Evolutionary conservation across 2,888 invertebrate species (phyloP), one percentile per base, ranked within the genome.

Genomic region (Rhamnusium bicolor): DNA sequence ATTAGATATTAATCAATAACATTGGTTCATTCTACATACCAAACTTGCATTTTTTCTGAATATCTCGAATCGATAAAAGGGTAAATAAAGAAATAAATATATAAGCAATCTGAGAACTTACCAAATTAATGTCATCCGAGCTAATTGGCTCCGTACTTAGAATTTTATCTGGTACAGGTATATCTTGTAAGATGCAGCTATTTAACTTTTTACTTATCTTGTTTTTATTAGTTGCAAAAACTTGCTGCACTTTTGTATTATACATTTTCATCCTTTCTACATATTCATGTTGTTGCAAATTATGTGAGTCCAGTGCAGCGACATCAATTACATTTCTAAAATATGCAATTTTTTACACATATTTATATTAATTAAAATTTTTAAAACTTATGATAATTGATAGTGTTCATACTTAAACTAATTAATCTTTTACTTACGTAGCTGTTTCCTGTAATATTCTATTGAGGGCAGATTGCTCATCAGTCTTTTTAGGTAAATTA

Each of bases 251-350:
- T 60, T 89, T 89, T 73, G 90, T 88, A 53, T 91, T 91, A 88
- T 95, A 96, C 80, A 92, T 90, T 80, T 93, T 92, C 79, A 94
- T 93, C 76, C 95, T 91, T 84, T 97, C 97, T 83, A 93, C 91
- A 87, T 95, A 96, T 87, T 96, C 97, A 84, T 95, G 94, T 80
- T 96, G 95, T 83, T 97, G 97, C 72, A 97, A 89, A 82, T 94
- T 94, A 87, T 96, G 96, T 8, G 95, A 94, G 76, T 96, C 97
- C 80, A 96, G 90, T 1, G 97, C 96, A 63, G 96, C 95, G n/a
- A 97, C 96, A 89, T 97, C 97, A 84, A 97, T 97, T 73, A 97
- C 96, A 89, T 96, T 96, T 73, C 96, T 96, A 88, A 7, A 89
- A 82, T 60, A 78, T 46, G 0, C 18, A 18, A 18, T n/a, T n/a